These are phyloP conservation scores for Idaea straminata DNA, from an alignment of 2,888 invertebrate species.

Conservation along the genomic window DNA sequence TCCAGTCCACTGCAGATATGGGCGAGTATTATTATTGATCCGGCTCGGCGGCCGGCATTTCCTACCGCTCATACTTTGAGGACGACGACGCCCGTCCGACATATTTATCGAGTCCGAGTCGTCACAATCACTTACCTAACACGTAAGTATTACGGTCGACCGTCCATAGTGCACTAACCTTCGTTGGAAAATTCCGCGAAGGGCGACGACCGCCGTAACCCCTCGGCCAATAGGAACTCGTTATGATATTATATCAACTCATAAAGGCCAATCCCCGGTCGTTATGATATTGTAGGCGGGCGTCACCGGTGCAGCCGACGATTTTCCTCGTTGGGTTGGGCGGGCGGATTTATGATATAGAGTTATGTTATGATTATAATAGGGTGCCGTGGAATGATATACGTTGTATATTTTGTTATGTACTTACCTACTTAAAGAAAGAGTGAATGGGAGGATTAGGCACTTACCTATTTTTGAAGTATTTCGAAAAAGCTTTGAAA, in stretches of 20 bases:
- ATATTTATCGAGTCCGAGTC: slow-evolving; percentile 67
- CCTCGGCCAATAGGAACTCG: slow-evolving; percentile 77
- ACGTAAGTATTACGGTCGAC: slow-evolving; percentile 34
- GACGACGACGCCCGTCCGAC: slow-evolving; percentile 52
- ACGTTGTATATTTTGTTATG: slow-evolving; percentile 36
- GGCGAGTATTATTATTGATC: slow-evolving; percentile 80
- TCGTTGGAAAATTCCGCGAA: slow-evolving; percentile 44
- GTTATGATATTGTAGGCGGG: slow-evolving; percentile 80
- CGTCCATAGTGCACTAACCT: slow-evolving; percentile 60
- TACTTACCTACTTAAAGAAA: slow-evolving; percentile 11
- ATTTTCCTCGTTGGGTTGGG: slow-evolving; percentile 62
- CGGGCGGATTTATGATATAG: slow-evolving; percentile 76
- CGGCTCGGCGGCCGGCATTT: slow-evolving; percentile 71
- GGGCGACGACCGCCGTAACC: slow-evolving; percentile 52
- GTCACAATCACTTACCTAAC: slow-evolving; percentile 59
- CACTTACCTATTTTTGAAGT: slow-evolving; percentile 9
- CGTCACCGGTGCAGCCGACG: slow-evolving; percentile 51
- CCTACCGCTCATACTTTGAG: slow-evolving; percentile 71
- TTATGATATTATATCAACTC: slow-evolving; percentile 83
- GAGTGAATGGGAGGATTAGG: slow-evolving; percentile 2
- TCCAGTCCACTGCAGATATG: slow-evolving; percentile 79
- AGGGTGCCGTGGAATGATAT: slow-evolving; percentile 41
- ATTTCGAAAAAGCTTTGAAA: not conserved
- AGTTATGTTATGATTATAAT: slow-evolving; percentile 77
- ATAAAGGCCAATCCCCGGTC: slow-evolving; percentile 76